Base-by-base conservation (phyloP, 2,888 invertebrate species). In the Tetragnatha montana region DNA sequence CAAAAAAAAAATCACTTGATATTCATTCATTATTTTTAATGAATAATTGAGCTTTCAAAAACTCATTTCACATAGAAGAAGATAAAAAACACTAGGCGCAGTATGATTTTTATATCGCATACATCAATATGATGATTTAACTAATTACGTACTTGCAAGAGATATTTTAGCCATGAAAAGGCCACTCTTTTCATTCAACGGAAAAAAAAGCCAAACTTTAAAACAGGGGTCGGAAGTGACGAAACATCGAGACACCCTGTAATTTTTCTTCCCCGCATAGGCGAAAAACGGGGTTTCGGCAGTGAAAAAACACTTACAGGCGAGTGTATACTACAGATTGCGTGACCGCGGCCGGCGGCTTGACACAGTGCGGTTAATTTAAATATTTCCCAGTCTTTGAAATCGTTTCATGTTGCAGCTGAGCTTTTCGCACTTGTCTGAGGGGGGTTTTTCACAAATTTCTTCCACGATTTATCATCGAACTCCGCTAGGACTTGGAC, bases 371-470 rank as follows among this genome's bases (percentile, higher is more conserved):
- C 68, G 73, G 71, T 81, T 82, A 87, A 81, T 87, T 87, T 87
- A 87, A 87, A 87, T 87, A 81, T 87, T 87, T 60, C 71, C 70
- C 76, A 68, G 71, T 71, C 75, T 21, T 51, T 82, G 51, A 70
- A 71, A 78, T 87, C 81, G 81, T 87, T 87, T 81, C 60, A 87
- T 78, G 81, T 87, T 87, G 51, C 75, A 87, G 81, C 87, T 87
- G 87, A 87, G 76, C 70, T 71, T 70, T 87, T 87, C 87, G 81
- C 87, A 87, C 87, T 71, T 87, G 81, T 19, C 60, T 17, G 60
- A 17, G 8, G 60, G 60, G 78, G 78, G 60, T 22, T 78, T 21
- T 78, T 60, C 78, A 51, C 78, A 78, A 60, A 60, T 78, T 78
- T 60, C 14, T 68, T 14, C 17, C 60, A 78, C 22, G 17, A 78